These are phyloP conservation scores for Cricetomys ansorgei DNA, from an alignment of 2,113 vertebrate genomes.

Conservation along the genomic window DNA sequence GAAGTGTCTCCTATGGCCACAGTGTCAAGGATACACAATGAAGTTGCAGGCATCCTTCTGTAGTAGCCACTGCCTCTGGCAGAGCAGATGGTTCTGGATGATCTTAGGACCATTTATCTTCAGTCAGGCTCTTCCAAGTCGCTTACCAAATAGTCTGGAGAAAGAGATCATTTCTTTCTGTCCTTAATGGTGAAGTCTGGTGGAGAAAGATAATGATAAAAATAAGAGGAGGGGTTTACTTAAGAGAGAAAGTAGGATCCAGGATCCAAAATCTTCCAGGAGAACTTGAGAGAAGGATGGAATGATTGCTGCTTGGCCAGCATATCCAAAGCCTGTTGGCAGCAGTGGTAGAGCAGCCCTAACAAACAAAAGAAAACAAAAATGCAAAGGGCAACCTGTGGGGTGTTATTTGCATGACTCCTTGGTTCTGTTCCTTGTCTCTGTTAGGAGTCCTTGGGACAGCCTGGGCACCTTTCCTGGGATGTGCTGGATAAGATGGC, in stretches of 20 bases:
- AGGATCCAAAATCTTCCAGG: background rate
- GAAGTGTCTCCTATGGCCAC: constrained; percentile 49
- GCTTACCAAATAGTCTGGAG: background rate
- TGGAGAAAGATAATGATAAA: background rate
- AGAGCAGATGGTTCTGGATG: background rate
- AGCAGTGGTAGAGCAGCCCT: background rate
- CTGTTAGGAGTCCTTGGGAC: background rate
- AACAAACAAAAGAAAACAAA: background rate
- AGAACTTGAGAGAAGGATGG: background rate
- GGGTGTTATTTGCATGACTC: background rate
- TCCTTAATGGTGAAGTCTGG: background rate
- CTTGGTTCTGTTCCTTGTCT: background rate
- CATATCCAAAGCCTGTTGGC: background rate
- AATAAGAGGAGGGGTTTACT: background rate
- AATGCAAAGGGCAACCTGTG: background rate
- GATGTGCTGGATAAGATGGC: background rate
- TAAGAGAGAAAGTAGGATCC: background rate
- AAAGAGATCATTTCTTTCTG: background rate
- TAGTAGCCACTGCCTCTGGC: background rate
- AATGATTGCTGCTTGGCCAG: background rate
- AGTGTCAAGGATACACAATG: background rate
- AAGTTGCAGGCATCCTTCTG: background rate
- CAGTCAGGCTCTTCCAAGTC: background rate
- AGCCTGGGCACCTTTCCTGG: background rate
- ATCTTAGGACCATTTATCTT: background rate